phyloP scores from a whole-genome alignment of 2,113 vertebrate genomes.

The Halcyon senegalensis region DNA sequence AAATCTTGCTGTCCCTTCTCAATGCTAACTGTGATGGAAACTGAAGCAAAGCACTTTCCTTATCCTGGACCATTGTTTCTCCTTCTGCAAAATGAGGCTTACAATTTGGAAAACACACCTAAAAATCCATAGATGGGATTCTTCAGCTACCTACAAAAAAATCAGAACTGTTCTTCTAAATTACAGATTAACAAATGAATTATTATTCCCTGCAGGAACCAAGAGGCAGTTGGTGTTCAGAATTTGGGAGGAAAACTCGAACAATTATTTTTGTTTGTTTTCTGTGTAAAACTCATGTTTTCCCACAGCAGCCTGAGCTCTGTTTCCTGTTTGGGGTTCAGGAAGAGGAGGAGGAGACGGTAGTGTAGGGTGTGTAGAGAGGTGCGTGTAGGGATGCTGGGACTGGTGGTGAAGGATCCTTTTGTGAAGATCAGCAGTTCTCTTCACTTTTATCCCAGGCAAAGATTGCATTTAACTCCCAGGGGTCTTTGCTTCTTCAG shows the following conservation, averaged over 20 bases:
- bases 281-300: conserved; percentile 15
- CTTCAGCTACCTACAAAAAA: background rate
- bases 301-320: background rate
- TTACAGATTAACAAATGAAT: background rate
- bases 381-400: background rate
- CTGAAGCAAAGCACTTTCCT: background rate
- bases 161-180: background rate
- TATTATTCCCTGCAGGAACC: background rate
- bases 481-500: conserved; percentile 75
- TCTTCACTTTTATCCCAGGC: conserved; percentile 72
- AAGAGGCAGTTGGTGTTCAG: background rate
- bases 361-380: too few relatives aligned
- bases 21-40: background rate
- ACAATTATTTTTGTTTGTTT: background rate
- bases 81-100: background rate
- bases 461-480: conserved; percentile 81
- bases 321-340: background rate
- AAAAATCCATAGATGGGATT: background rate
- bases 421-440: conserved; percentile 79
- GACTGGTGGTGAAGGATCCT: conserved; percentile 49
- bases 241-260: background rate
- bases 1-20: background rate
- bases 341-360: background rate
- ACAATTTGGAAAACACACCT: background rate
- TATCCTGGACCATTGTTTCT: background rate